Evolutionary conservation across 37 sponge, comb jelly and placozoan species (phyloP).

Genomic region (Ephydatia muelleri): DNA sequence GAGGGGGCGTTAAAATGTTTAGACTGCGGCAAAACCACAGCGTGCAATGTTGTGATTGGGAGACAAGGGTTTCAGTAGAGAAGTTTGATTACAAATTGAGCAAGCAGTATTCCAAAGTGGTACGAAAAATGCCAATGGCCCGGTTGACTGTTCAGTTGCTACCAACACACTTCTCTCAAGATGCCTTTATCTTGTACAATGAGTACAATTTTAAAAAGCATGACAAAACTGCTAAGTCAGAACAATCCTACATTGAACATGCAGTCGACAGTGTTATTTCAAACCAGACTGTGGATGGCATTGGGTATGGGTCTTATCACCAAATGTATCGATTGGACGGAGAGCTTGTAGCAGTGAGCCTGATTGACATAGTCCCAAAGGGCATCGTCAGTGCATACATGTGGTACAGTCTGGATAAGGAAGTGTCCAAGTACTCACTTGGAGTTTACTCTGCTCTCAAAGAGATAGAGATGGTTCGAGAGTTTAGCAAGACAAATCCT

Average conservation of each 20-base stretch:
- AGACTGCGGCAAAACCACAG: constrained; percentile 66
- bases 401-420: constrained; percentile 83
- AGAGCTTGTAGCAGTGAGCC: constrained; percentile 82
- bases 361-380: constrained; percentile 84
- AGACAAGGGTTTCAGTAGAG: constrained; percentile 71
- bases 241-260: constrained; percentile 84
- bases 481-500: constrained; percentile 52
- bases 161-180: constrained; percentile 69
- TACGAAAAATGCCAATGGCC: constrained; percentile 62
- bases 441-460: constrained; percentile 92
- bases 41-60: constrained; percentile 80
- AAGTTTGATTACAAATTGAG: constrained; percentile 61
- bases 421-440: constrained; percentile 80
- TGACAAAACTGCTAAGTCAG: constrained; percentile 70
- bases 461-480: constrained; percentile 79
- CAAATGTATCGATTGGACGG: constrained; percentile 85
- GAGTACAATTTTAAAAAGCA: constrained; percentile 76
- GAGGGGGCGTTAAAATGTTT: constrained; percentile 95
- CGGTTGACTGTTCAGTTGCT: constrained; percentile 48
- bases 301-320: constrained; percentile 85
- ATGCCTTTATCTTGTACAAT: constrained; percentile 85
- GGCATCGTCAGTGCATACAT: constrained; percentile 93
- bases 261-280: constrained; percentile 70
- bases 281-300: constrained; percentile 53
- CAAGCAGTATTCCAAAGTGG: constrained; percentile 70